Conservation (phyloP, 2,113 vertebrate genomes). For the Elaphurus davidianus region DNA sequence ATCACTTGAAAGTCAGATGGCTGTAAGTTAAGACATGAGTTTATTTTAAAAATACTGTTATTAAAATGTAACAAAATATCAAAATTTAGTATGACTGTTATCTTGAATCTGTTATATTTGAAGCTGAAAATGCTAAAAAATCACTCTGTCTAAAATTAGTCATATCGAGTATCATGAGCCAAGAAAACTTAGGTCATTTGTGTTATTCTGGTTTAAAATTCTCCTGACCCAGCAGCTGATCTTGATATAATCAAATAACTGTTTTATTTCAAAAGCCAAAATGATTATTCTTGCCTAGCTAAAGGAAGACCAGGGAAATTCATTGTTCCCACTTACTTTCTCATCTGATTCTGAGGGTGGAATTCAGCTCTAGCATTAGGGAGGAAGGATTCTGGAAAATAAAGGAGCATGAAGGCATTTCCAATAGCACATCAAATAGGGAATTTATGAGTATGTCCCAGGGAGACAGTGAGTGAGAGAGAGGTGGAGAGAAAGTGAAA, state of each 20-base stretch:
- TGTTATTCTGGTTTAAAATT: constrained; percentile 27
- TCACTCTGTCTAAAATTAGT: constrained; percentile 62
- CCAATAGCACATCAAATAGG: background rate
- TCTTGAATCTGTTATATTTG: constrained; percentile 22
- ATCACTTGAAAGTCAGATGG: background rate
- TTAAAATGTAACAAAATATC: background rate
- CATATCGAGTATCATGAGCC: constrained; percentile 17
- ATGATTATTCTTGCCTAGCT: background rate
- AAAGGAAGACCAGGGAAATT: background rate
- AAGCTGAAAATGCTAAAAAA: constrained; percentile 63
- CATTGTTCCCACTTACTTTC: background rate
- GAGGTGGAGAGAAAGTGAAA: background rate
- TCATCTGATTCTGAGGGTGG: background rate
- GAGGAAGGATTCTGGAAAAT: background rate
- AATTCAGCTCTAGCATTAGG: background rate
- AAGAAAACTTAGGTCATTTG: constrained; percentile 41
- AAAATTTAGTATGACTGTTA: constrained; percentile 17
- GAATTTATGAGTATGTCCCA: background rate
- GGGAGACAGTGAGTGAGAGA: background rate
- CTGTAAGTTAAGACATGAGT: background rate
- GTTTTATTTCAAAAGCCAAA: background rate
- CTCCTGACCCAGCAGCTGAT: constrained; percentile 16
- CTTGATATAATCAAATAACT: constrained; percentile 48
- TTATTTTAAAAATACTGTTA: constrained; percentile 30
- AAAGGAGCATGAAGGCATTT: background rate